These are phyloP conservation scores for Drosophila cognata DNA, from an alignment of 2,888 invertebrate species.

Conservation along the genomic window DNA sequence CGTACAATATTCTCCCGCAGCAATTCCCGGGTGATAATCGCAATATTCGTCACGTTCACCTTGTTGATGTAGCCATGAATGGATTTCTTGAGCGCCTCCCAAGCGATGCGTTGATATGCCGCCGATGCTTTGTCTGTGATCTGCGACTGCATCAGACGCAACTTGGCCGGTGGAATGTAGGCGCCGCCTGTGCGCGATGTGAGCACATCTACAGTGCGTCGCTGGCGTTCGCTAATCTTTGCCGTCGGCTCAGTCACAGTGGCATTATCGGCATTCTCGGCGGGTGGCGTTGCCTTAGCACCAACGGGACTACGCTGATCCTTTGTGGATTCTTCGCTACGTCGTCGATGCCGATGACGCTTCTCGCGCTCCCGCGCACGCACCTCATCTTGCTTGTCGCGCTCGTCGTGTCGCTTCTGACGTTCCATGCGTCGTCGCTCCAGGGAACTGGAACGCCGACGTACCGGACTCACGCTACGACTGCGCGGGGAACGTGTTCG, in stretches of 20 bases:
- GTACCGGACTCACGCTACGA: constrained; percentile 45
- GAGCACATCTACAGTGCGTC: constrained; percentile 87
- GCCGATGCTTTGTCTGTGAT: constrained; percentile 98
- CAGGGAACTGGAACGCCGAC: constrained; percentile 73
- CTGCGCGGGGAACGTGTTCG: constrained; percentile 46
- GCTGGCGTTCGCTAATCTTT: constrained; percentile 83
- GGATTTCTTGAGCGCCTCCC: constrained; percentile 99
- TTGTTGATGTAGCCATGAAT: constrained; percentile 99
- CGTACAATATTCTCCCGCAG: constrained; percentile 98
- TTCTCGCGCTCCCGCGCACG: constrained; percentile 64
- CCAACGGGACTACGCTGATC: constrained; percentile 12
- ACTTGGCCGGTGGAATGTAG: constrained; percentile 98
- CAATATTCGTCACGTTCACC: constrained; percentile 97
- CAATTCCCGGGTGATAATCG: constrained; percentile 95
- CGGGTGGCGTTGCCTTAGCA: background rate
- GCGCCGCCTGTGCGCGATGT: constrained; percentile 96
- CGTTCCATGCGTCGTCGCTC: constrained; percentile 79
- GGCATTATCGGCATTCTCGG: constrained; percentile 68
- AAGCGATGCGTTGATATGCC: constrained; percentile 97
- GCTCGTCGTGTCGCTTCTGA: constrained; percentile 76
- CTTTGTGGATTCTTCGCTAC: constrained; percentile 13
- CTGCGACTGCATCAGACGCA: constrained; percentile 97
- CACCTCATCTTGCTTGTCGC: constrained; percentile 64
- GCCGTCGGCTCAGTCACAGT: constrained; percentile 75
- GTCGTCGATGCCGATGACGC: constrained; percentile 46